A percentile compares a stretch with the other conserved stretches of the same genome.
Conservation (phyloP, 2,113 vertebrate genomes). For the Pterophyllum scalare region DNA sequence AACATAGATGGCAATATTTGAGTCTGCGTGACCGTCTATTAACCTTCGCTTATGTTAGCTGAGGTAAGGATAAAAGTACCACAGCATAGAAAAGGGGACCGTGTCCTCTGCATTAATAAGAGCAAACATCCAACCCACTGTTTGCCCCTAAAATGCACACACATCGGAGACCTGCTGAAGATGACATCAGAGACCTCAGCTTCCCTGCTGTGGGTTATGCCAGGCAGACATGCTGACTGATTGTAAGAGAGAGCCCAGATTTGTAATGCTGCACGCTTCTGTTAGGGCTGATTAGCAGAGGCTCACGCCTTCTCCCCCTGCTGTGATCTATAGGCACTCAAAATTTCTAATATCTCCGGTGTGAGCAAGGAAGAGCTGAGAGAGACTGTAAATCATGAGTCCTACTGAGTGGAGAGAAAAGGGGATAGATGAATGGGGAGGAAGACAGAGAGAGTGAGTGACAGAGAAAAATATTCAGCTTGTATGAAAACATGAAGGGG, state of each 20-base stretch:
- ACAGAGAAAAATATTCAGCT: conserved; percentile 51
- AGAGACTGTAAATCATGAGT: conserved; percentile 78
- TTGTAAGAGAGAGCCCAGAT: conserved; percentile 72
- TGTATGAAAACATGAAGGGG: conserved; percentile 65
- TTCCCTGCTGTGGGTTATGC: conserved; percentile 56
- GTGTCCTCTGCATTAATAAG: conserved; percentile 75
- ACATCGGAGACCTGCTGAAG: conserved; percentile 35
- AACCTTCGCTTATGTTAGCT: conserved; percentile 71
- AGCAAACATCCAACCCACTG: conserved; percentile 48
- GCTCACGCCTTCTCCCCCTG: conserved; percentile 65
- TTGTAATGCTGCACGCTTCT: conserved; percentile 74
- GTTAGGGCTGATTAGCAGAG: conserved; percentile 79
- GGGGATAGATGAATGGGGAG: conserved; percentile 48
- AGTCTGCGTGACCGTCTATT: conserved; percentile 63
- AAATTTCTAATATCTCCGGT: conserved; percentile 76
- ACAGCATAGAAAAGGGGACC: conserved; percentile 63
- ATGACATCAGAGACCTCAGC: conserved; percentile 67
- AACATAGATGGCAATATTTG: conserved; percentile 63
- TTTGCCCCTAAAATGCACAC: conserved; percentile 41
- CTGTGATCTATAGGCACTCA: conserved; percentile 80
- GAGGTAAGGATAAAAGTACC: conserved; percentile 74
- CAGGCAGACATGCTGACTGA: conserved; percentile 65
- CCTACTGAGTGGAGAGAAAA: conserved; percentile 53
- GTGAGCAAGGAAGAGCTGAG: conserved; percentile 72
- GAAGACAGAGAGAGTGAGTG: conserved; percentile 43